Percentiles rank a stretch among this genome's conserved stretches.
Conservation (phyloP, 2,888 invertebrate species). For the Cheilosia vernalis region DNA sequence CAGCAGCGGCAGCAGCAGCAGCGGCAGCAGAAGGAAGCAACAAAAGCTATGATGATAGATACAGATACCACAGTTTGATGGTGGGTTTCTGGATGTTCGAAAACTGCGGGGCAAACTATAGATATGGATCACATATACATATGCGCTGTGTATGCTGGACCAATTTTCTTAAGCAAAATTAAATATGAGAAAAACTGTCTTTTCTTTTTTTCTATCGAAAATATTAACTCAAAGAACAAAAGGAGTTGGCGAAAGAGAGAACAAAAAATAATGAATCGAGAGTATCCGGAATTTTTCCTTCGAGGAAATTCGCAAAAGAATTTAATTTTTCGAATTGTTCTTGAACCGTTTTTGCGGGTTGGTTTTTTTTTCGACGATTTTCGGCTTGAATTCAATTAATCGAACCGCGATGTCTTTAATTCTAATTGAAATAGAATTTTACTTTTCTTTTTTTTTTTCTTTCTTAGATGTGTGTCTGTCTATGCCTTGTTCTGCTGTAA, state of each 20-base stretch:
- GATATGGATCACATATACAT: slow-evolving; percentile 52
- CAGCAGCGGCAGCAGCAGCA: slow-evolving; percentile 54
- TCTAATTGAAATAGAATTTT: slow-evolving; percentile 24
- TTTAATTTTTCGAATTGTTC: slow-evolving; percentile 45
- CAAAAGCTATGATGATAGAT: slow-evolving; percentile 73
- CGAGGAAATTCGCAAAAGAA: slow-evolving; percentile 67
- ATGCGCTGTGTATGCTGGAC: slow-evolving; percentile 57
- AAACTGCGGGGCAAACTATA: slow-evolving; percentile 70
- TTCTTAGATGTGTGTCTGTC: slow-evolving; percentile 27
- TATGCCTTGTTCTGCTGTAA: slow-evolving; percentile 44
- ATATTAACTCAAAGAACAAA: slow-evolving; percentile 46
- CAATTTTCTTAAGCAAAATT: slow-evolving; percentile 67
- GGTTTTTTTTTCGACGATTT: slow-evolving; percentile 39
- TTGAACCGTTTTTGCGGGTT: slow-evolving; percentile 31
- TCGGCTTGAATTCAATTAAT: slow-evolving; percentile 26
- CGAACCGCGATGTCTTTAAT: slow-evolving; percentile 22
- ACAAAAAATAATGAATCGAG: slow-evolving; percentile 41
- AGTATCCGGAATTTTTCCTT: slow-evolving; percentile 74
- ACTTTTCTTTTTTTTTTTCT: slow-evolving; percentile 5
- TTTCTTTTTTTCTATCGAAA: slow-evolving; percentile 27
- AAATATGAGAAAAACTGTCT: slow-evolving; percentile 47
- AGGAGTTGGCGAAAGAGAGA: slow-evolving; percentile 10
- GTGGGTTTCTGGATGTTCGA: slow-evolving; percentile 49
- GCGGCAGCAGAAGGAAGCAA: slow-evolving; percentile 61
- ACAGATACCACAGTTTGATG: slow-evolving; percentile 64